Conservation (phyloP, 2,113 vertebrate species). For the Anas platyrhynchos region DNA sequence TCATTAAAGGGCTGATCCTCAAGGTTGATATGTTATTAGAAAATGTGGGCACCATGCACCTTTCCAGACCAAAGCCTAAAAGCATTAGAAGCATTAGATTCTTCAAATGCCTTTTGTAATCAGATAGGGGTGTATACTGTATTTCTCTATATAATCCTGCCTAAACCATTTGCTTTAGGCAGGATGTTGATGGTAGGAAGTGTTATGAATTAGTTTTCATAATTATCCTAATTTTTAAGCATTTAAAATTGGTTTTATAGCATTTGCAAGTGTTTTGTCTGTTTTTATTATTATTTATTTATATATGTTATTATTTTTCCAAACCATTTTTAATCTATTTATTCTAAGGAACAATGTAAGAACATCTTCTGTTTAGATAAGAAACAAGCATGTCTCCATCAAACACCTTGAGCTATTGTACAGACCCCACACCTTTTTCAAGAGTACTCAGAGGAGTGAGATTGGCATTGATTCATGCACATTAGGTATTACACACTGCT, state of each 20-base stretch:
- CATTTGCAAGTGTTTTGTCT: neutral
- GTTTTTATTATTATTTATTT: neutral
- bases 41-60: neutral
- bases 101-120: neutral
- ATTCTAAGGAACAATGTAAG: neutral
- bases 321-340: neutral
- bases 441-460: neutral
- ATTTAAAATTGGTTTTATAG: neutral
- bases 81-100: neutral
- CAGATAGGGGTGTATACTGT: neutral
- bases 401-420: neutral
- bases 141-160: neutral
- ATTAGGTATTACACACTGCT: neutral
- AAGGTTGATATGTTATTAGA: neutral
- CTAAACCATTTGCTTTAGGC: neutral
- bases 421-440: neutral
- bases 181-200: conserved; percentile 5
- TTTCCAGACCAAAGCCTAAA: conserved; percentile 2
- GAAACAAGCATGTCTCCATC: neutral
- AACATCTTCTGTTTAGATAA: neutral
- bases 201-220: conserved; percentile 39
- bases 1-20: conserved; percentile 13
- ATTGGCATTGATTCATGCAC: neutral
- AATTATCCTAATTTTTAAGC: conserved; percentile 12
- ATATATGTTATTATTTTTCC: neutral